Evolutionary conservation across 2,797 vertebrate species (phyloP).

Genomic region (Phoebastria nigripes): DNA sequence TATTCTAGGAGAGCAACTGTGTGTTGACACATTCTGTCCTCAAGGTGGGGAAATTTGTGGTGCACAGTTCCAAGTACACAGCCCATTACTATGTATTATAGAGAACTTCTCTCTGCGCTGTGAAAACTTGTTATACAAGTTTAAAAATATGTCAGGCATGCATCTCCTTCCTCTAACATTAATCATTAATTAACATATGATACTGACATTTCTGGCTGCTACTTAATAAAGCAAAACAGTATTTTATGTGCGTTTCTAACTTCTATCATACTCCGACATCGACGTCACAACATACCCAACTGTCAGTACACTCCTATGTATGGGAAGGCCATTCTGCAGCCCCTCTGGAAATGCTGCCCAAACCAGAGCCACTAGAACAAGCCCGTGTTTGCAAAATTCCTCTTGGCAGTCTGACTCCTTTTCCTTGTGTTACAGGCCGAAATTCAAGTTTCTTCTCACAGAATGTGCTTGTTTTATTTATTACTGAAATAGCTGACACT

Average conservation of each 20-base stretch:
- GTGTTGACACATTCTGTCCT: slow-evolving; percentile 53
- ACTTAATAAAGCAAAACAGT: slow-evolving; percentile 19
- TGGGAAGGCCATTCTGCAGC: background rate
- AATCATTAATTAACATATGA: slow-evolving; percentile 58
- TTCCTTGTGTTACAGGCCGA: background rate
- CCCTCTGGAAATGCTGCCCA: background rate
- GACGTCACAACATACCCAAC: background rate
- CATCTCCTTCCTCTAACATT: slow-evolving; percentile 44
- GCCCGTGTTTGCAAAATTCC: background rate
- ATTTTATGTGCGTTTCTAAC: background rate
- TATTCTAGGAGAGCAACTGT: background rate
- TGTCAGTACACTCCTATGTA: background rate
- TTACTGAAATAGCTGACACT: background rate
- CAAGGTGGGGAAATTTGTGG: slow-evolving; percentile 41
- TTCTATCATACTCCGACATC: background rate
- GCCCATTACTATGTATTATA: background rate
- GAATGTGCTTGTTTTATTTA: background rate
- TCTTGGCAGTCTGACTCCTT: background rate
- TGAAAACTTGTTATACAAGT: slow-evolving; percentile 56
- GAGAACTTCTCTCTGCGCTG: background rate
- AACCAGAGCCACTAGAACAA: background rate
- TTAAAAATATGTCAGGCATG: slow-evolving; percentile 61
- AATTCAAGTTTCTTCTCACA: background rate
- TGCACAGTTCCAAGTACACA: slow-evolving; percentile 32
- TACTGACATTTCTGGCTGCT: slow-evolving; percentile 55